Conservation (phyloP, 1,140 invertebrate genomes). For the Matsumurasca onukii region DNA sequence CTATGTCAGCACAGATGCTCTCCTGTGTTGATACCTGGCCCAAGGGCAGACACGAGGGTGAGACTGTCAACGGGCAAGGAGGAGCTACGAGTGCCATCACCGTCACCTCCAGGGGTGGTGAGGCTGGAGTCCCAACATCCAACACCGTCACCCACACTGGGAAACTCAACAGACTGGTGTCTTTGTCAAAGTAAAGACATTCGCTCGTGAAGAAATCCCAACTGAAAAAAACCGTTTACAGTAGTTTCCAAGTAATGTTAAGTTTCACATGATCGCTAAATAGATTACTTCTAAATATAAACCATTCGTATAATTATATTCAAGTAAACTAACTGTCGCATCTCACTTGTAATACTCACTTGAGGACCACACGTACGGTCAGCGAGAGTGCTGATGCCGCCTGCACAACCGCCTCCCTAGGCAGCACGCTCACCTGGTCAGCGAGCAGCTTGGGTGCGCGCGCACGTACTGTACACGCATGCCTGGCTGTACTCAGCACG, state of each 20-base stretch:
- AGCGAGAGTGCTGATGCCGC: not conserved
- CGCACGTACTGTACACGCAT: not conserved
- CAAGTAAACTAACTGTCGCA: no score
- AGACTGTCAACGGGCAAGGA: slow-evolving; percentile 15
- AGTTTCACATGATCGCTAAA: no score
- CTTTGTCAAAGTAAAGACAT: slow-evolving; percentile 16
- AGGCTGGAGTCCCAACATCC: not conserved
- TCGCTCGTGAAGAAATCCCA: slow-evolving; percentile 24
- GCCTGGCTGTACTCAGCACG: slow-evolving; percentile 14
- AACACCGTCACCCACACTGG: slow-evolving; percentile 13
- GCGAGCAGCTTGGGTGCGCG: slow-evolving; percentile 12
- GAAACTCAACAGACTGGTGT: slow-evolving; percentile 24
- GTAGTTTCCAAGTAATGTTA: no score
- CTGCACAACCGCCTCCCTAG: not conserved
- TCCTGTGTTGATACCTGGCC: slow-evolving; percentile 31
- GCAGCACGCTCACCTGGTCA: slow-evolving; percentile 5
- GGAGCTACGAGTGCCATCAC: slow-evolving; percentile 19
- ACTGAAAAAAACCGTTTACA: slow-evolving; percentile 15
- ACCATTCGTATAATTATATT: no score
- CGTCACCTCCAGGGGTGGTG: slow-evolving; percentile 11
- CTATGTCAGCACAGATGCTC: slow-evolving; percentile 7
- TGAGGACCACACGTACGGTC: slow-evolving; percentile 15
- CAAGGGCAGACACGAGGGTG: slow-evolving; percentile 9
- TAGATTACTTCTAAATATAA: no score
- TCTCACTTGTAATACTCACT: slow-evolving; percentile 24